These are phyloP conservation scores for Tridacna gigas DNA, from an alignment of 2,888 invertebrate species.

Conservation along the genomic window DNA sequence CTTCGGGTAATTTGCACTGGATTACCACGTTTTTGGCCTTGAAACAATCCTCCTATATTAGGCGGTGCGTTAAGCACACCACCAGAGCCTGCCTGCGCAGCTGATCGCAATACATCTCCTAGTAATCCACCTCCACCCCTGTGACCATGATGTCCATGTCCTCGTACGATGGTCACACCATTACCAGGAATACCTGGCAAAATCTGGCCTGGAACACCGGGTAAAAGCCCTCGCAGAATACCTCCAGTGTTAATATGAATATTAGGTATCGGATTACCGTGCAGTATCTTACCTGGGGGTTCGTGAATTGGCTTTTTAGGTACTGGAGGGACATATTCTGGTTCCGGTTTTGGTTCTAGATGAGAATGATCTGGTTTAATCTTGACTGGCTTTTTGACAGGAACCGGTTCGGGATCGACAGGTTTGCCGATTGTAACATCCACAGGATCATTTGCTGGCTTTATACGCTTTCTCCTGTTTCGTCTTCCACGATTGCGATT, in stretches of 20 bases:
- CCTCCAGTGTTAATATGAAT: not conserved
- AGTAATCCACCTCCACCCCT: not conserved
- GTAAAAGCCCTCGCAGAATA: not conserved
- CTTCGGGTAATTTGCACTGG: constrained; percentile 1
- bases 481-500: not conserved
- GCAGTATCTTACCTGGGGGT: not conserved
- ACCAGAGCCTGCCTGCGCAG: not conserved
- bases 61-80: not conserved
- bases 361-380: not conserved
- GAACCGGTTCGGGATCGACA: not conserved
- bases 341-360: not conserved
- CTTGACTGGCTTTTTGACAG: not conserved
- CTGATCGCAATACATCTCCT: constrained; percentile 8
- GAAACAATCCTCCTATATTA: not conserved
- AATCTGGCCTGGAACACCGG: not conserved
- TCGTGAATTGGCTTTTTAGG: not conserved
- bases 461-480: constrained; percentile 1
- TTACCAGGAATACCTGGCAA: not conserved
- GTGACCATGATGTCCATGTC: not conserved
- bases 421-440: not conserved
- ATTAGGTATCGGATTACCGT: not conserved
- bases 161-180: not conserved
- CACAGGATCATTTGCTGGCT: constrained; percentile 6
- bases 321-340: not conserved
- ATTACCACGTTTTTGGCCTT: not conserved